Base-by-base conservation (phyloP, 2,888 invertebrate genomes). In the Germaria angustata region DNA sequence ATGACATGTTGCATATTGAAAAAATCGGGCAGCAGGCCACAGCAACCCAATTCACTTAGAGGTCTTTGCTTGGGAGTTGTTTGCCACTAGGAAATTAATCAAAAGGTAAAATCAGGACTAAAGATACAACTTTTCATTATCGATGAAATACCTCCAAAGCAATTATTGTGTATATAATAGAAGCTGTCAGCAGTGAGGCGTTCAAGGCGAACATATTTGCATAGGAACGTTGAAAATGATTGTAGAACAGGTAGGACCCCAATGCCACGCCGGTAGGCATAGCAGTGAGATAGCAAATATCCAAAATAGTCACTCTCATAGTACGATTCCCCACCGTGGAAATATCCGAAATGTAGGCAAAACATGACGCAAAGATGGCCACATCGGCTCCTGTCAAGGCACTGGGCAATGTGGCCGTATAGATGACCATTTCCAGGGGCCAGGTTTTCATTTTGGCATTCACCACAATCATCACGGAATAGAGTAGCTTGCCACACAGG, bases 251-350 rank as follows among this genome's bases (percentile, higher is more conserved):
- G 80, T 93, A 92, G 2, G 94, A 95, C 92, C 95, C 96, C 81
- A 95, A 87, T 28, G 95, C 95, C 6, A 96, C 94, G 51, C 98
- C 97, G 0, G 94, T 92, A 0, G 97, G 97, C 93, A 96, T 95
- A 0, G 97, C 95, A 73, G 95, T 93, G 85, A 97, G 93, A 87
- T 97, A 96, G 86, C 95, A 94, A 0, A 95, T 93, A 88, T 98
- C 97, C 71, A 97, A 90, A 63, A 98, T 94, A 0, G 96, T 95
- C 3, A 97, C 95, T 80, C 97, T 92, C 20, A 96, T 89, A 0
- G 97, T 97, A 78, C 97, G 93, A 85, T 94, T 93, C 78, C 93
- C 91, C 1, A 93, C 86, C 0, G 94, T 93, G 0, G 96, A 94
- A 20, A 96, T 93, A 87, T 97, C 97, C 0, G 96, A 94, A 59